Evolutionary conservation across 2,797 vertebrate genomes (phyloP), one percentile per base, ranked within the genome.

Genomic region (Podargus strigoides): DNA sequence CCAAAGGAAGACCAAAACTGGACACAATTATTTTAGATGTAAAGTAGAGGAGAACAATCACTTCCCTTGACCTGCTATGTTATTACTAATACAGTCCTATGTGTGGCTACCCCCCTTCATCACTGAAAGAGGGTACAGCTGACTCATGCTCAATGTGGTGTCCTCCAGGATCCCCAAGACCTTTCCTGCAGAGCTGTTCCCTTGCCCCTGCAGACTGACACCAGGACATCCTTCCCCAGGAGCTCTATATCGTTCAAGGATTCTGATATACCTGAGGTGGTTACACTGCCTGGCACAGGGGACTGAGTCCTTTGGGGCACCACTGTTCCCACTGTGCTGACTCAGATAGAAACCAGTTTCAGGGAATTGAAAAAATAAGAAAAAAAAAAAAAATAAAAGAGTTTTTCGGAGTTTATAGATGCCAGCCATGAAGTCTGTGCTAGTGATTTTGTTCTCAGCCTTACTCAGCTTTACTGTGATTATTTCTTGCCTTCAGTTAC

Each of bases 251-350:
- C 6, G 0, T 55, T 63, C 39, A 59, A 74, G 12, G 21, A 12
- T 72, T 28, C 68, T 53, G 39, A 39, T 18, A 15, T n/a, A 47
- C n/a, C 9, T 3, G 9, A 37, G 42, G 23, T 20, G 22, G 27
- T 42, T 52, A 55, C 18, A 2, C 2, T 36, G 20, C 8, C 12
- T 39, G 47, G 21, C 30, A 62, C 27, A 41, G 0, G 1, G 32
- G 21, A 62, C 34, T 24, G 39, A 49, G 52, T 34, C 21, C 17
- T 78, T 36, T 34, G 44, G 39, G 53, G 24, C 30, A 63, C 30
- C 46, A 13, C 36, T 39, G 13, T 52, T 10, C 55, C 28, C 32
- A 12, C 26, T 34, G 42, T 7, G 47, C 52, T 85, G 44, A n/a
- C 12, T 21, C 58, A 34, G 53, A 15, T 11, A 75, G 26, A n/a